Evolutionary conservation across 2,888 invertebrate species (phyloP).

Genomic region (Dorcus parallelipipedus): DNA sequence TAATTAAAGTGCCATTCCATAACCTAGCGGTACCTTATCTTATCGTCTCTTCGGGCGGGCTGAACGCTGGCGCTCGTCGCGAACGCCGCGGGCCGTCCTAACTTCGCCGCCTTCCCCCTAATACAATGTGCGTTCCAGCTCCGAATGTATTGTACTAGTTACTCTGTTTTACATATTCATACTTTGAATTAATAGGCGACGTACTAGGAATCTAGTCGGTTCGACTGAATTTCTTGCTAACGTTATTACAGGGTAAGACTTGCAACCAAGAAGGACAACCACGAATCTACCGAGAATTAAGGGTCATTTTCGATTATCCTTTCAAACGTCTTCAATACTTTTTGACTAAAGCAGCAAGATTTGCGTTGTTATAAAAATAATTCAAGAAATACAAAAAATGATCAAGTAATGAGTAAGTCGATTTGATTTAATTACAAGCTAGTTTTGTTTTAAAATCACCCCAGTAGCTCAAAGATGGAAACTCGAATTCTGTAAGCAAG

Average conservation of each 20-base stretch:
- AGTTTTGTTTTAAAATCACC: too few species aligned
- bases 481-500: too few species aligned
- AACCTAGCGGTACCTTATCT: constrained; percentile 54
- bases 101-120: constrained; percentile 27
- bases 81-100: constrained; percentile 33
- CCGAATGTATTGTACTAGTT: constrained; percentile 1
- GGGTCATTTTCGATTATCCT: too few species aligned
- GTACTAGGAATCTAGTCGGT: not conserved
- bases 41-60: constrained; percentile 44
- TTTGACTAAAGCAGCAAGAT: too few species aligned
- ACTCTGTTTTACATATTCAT: constrained; percentile 3
- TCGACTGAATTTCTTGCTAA: not conserved
- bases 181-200: constrained; percentile 3
- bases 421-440: too few species aligned
- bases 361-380: too few species aligned
- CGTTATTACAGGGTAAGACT: not conserved
- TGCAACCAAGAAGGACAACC: too few species aligned
- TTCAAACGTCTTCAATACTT: too few species aligned
- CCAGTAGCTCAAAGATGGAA: too few species aligned
- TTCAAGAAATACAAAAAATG: too few species aligned
- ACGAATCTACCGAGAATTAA: too few species aligned
- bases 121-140: not conserved
- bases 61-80: constrained; percentile 29
- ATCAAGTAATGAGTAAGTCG: too few species aligned
- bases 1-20: constrained; percentile 71